Conservation (phyloP, 2,113 vertebrate genomes). For the Clarias batrachus region DNA sequence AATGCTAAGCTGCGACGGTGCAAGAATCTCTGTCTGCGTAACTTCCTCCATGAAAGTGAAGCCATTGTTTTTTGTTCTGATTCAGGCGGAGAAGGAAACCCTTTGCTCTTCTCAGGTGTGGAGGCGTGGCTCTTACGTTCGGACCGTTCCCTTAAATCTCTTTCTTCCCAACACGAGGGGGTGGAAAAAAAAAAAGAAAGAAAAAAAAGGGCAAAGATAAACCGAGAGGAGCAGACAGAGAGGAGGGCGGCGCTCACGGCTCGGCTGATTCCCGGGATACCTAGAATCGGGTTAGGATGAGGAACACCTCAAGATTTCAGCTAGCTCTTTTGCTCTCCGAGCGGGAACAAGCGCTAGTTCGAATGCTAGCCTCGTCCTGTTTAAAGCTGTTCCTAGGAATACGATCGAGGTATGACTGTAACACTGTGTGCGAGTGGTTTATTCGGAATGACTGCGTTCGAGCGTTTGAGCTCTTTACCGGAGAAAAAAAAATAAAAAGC, state of each 20-base stretch:
- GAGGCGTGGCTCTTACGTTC: conserved; percentile 21
- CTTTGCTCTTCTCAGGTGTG: conserved; percentile 15
- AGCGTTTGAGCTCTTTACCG: conserved; percentile 47
- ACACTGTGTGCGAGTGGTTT: conserved; percentile 59
- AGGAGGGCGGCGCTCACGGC: conserved; percentile 28
- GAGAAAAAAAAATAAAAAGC: neutral
- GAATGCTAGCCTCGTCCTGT: conserved; percentile 52
- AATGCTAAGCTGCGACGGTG: neutral
- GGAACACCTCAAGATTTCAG: conserved; percentile 15
- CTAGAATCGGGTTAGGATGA: conserved; percentile 23
- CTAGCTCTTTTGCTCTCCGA: conserved; percentile 51
- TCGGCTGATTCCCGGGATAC: conserved; percentile 19
- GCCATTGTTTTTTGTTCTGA: neutral
- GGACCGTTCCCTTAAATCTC: conserved; percentile 31
- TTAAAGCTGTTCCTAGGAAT: conserved; percentile 71
- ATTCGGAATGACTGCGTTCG: conserved; percentile 58
- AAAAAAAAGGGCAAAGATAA: conserved; percentile 32
- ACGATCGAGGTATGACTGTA: conserved; percentile 70
- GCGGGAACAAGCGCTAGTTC: conserved; percentile 53
- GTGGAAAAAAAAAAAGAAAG: too few species aligned
- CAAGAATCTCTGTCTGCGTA: neutral
- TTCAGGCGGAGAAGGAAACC: conserved; percentile 34
- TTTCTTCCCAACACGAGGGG: conserved; percentile 18
- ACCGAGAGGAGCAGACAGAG: conserved; percentile 29
- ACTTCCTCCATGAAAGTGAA: neutral